Conservation (phyloP, 1,140 invertebrate species). For the Dendroctonus valens region DNA sequence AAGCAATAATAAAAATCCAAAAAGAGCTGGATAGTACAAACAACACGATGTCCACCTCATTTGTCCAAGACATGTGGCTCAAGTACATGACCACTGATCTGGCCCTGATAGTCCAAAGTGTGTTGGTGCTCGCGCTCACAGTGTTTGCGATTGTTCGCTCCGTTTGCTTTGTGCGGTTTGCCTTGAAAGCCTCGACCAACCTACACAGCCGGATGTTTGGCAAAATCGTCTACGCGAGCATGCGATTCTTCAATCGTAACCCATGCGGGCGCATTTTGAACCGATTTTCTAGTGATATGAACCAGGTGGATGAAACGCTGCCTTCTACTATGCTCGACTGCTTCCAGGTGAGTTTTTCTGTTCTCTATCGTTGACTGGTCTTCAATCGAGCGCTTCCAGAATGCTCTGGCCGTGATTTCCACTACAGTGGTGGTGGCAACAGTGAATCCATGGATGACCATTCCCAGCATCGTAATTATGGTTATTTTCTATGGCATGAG, state of each 20-base stretch:
- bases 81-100: constrained; percentile 24
- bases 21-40: background rate
- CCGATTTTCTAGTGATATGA: constrained; percentile 72
- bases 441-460: constrained; percentile 73
- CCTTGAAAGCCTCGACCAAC: constrained; percentile 61
- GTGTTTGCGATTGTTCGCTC: constrained; percentile 62
- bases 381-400: constrained; percentile 1
- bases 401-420: constrained; percentile 27
- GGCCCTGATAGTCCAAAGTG: constrained; percentile 5
- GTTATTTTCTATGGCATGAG: constrained; percentile 62
- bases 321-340: constrained; percentile 75
- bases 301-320: constrained; percentile 78
- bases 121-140: constrained; percentile 45
- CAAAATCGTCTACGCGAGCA: constrained; percentile 75
- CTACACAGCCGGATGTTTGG: constrained; percentile 83
- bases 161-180: constrained; percentile 69
- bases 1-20: constrained; percentile 12
- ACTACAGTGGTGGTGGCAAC: constrained; percentile 34
- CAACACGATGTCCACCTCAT: background rate
- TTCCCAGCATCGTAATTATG: constrained; percentile 66
- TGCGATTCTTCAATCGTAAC: constrained; percentile 88
- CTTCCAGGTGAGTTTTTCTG: constrained; percentile 51
- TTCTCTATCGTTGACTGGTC: background rate
- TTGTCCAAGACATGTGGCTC: constrained; percentile 21
- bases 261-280: constrained; percentile 73